These are phyloP conservation scores for Neofelis nebulosa DNA, from an alignment of 2,113 vertebrate species.

Conservation along the genomic window DNA sequence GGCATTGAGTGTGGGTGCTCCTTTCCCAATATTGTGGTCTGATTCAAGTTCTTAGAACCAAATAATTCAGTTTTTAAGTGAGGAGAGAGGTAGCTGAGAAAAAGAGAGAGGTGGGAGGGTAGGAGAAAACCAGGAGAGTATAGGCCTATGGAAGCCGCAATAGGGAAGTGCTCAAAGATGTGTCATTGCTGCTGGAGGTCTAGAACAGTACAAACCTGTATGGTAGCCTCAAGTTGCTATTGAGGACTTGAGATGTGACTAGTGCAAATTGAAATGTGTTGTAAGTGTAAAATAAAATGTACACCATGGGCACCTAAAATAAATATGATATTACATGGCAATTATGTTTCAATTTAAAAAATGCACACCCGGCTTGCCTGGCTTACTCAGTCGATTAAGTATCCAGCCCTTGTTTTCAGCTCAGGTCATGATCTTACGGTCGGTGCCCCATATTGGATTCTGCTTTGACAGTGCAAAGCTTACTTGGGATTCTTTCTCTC, in stretches of 20 bases:
- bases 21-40: neutral
- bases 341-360: neutral
- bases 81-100: neutral
- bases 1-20: neutral
- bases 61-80: conserved; percentile 22
- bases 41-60: neutral
- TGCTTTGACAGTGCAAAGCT: no score
- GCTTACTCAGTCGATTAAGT: no score
- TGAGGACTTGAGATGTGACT: neutral
- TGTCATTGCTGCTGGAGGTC: neutral
- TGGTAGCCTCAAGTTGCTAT: neutral
- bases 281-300: neutral
- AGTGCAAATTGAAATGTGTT: neutral
- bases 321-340: neutral
- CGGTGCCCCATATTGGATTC: no score
- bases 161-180: neutral
- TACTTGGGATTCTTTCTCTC: no score
- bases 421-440: no score
- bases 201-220: neutral
- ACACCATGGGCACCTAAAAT: neutral
- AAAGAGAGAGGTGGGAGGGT: neutral
- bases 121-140: neutral
- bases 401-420: no score
- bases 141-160: neutral
- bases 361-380: no score